These are phyloP conservation scores for Coleophora flavipennella DNA, from an alignment of 2,888 invertebrate genomes.

Conservation along the genomic window DNA sequence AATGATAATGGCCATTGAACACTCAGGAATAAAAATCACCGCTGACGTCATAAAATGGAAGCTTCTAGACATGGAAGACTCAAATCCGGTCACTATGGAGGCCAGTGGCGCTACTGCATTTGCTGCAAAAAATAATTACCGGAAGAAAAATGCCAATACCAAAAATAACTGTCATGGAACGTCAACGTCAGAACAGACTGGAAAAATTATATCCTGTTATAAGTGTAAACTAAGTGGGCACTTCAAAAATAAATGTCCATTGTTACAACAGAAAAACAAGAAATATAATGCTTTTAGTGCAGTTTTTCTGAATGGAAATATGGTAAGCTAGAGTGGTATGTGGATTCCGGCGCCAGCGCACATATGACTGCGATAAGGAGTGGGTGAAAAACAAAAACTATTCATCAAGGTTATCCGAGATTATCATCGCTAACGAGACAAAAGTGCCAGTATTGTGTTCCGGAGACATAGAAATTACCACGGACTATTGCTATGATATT, in stretches of 20 bases:
- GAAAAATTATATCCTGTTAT: constrained; percentile 3
- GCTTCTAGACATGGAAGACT: constrained; percentile 5
- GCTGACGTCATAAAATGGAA: constrained; percentile 9
- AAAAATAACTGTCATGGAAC: no score
- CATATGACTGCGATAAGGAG: constrained; percentile 13
- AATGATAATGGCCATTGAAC: no score
- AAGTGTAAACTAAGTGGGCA: constrained; percentile 5
- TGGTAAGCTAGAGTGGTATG: constrained; percentile 4
- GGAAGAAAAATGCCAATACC: constrained; percentile 1
- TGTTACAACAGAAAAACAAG: constrained; percentile 1
- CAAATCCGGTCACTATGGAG: neutral
- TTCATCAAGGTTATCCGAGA: constrained; percentile 1
- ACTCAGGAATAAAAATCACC: no score
- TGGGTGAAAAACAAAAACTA: constrained; percentile 1
- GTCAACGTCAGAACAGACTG: neutral
- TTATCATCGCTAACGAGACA: constrained; percentile 3
- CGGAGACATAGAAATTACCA: constrained; percentile 6
- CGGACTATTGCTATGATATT: constrained; percentile 1
- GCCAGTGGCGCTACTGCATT: neutral
- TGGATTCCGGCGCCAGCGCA: constrained; percentile 14
- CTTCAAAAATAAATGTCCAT: constrained; percentile 5
- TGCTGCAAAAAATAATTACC: neutral
- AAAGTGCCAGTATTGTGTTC: constrained; percentile 6
- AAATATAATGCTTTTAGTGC: constrained; percentile 10
- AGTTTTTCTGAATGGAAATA: constrained; percentile 8